Conservation (phyloP, 2,888 invertebrate genomes). For the Beris morrisii region DNA sequence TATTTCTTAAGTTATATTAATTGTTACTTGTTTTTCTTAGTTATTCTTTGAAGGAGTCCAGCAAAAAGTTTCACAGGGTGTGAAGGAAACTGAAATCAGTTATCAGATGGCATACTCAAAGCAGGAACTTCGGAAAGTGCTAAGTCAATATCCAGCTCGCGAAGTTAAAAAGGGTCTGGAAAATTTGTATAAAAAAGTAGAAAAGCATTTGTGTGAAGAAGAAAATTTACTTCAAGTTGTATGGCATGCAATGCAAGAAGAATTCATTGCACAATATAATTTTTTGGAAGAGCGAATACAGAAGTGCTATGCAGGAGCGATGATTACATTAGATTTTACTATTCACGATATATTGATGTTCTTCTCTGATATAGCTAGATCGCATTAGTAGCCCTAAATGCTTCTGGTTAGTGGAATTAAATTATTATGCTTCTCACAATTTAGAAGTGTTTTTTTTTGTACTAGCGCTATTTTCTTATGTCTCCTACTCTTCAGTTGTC, state of each 20-base stretch:
- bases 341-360: conserved; percentile 94
- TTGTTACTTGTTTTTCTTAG: conserved; percentile 57
- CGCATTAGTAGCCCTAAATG: conserved; percentile 65
- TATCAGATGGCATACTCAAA: conserved; percentile 97
- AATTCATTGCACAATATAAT: conserved; percentile 96
- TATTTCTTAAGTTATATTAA: not conserved
- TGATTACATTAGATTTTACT: conserved; percentile 90
- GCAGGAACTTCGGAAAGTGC: conserved; percentile 92
- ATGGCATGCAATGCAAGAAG: conserved; percentile 99
- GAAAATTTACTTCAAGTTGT: conserved; percentile 92
- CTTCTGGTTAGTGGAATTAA: no score
- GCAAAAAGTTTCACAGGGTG: conserved; percentile 88
- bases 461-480: no score
- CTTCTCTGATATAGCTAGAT: conserved; percentile 97
- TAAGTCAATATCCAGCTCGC: conserved; percentile 89
- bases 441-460: no score
- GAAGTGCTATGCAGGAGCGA: conserved; percentile 94
- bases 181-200: conserved; percentile 91
- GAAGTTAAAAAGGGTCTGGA: conserved; percentile 93
- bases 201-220: conserved; percentile 95
- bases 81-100: conserved; percentile 95
- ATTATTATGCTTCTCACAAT: not conserved
- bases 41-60: conserved; percentile 97
- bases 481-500: no score
- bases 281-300: conserved; percentile 89